Evolutionary conservation across 2,113 vertebrate genomes (phyloP), one percentile per base, ranked within the genome.

Genomic region (Vulpes ferrilata): DNA sequence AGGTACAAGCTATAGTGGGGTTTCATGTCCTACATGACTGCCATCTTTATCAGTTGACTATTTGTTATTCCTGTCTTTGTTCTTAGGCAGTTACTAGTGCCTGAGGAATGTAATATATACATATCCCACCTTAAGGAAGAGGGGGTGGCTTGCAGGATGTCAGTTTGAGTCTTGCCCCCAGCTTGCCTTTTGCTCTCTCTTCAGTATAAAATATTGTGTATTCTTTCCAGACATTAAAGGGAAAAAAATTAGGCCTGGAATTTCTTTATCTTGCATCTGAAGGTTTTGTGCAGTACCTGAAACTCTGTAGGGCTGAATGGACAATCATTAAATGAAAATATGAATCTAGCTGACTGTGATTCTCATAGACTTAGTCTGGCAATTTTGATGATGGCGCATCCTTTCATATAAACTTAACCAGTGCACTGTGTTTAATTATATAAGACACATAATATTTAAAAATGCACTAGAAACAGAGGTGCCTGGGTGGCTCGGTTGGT

Each of bases 171-270:
- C 51, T 78, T 78, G 74, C 43, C 25, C 13, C 51, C 43, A 51
- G 48, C 15, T 78, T 78, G 73, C 15, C 23, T 78, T 51, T 78
- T 78, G 43, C 74, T 78, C 13, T 51, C 25, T 76, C 43, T 51
- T 78, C 43, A 30, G 25, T 17, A 30, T 53, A 17, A 13, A 0
- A 22, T 59, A 90, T 7, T 78, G 4, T 10, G 78, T 22, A 67
- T 11, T 88, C 7, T 38, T 48, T 79, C 5, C 43, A 78, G 55
- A n/a, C 5, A 51, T 25, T n/a, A 64, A 55, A 60, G 91, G 17
- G 9, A 1, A 51, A 25, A 15, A 3, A 51, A 57, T 76, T 10
- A 38, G 4, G 3, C 55, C 3, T 9, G 5, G 17, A 1, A 11
- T 53, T 53, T 76, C 1, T 92, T 90, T 90, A 7, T 27, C 16